Percentiles rank a stretch among this genome's conserved stretches.
These are phyloP conservation scores for Heliconius melpomene DNA, from an alignment of 1,140 invertebrate species.

Conservation along the genomic window DNA sequence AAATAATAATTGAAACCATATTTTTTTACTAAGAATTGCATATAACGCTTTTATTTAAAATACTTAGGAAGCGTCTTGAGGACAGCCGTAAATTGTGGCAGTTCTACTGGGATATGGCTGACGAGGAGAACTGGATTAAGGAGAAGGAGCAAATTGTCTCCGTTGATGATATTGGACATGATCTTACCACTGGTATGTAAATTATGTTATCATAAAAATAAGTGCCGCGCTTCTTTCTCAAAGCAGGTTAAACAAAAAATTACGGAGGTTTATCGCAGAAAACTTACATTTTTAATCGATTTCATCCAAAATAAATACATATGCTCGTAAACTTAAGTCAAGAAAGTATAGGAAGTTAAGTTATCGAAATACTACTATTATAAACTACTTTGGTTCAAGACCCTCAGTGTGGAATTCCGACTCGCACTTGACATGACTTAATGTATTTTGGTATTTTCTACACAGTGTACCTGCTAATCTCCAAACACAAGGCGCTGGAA, in stretches of 20 bases:
- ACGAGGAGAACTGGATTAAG: constrained; percentile 99
- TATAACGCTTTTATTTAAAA: constrained; percentile 11
- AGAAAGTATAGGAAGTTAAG: too few species aligned
- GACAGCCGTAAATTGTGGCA: constrained; percentile 99
- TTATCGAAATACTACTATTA: too few species aligned
- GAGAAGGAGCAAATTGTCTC: constrained; percentile 99
- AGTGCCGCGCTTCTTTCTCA: too few species aligned
- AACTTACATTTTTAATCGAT: too few species aligned
- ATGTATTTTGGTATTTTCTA: not conserved
- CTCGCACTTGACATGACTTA: too few species aligned
- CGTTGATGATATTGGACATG: constrained; percentile 96
- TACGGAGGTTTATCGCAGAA: too few species aligned
- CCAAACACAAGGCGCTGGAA: constrained; percentile 98
- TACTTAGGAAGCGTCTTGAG: constrained; percentile 87
- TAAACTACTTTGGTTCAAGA: too few species aligned
- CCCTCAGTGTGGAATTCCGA: too few species aligned
- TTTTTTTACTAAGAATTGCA: not conserved
- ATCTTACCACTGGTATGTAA: constrained; percentile 93
- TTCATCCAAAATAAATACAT: too few species aligned
- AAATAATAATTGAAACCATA: not conserved
- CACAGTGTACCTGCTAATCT: constrained; percentile 87
- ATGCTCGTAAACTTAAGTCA: too few species aligned
- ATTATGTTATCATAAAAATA: not conserved
- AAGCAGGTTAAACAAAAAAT: too few species aligned
- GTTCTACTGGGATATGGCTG: constrained; percentile 99